Evolutionary conservation across 2,888 invertebrate genomes (phyloP).

Genomic region (Tineola bisselliella): DNA sequence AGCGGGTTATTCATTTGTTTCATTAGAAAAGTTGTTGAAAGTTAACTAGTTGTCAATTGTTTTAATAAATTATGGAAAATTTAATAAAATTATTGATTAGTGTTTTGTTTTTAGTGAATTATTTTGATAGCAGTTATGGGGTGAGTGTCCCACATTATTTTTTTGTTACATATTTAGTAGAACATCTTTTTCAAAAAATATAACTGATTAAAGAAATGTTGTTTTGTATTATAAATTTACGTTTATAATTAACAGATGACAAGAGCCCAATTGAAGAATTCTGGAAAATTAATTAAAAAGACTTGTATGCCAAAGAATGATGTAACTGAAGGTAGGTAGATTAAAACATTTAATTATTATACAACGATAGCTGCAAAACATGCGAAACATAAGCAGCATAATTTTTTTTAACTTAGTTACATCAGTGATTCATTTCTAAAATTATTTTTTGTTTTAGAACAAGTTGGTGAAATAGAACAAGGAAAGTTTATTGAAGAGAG

Average conservation of each 20-base stretch:
- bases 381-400: no score
- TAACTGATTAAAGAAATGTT: no score
- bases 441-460: constrained; percentile 28
- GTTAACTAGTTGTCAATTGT: not conserved
- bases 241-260: constrained; percentile 39
- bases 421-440: no score
- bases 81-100: not conserved
- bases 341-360: no score
- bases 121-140: not conserved
- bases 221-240: no score
- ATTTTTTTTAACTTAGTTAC: no score
- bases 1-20: not conserved
- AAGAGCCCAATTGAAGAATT: constrained; percentile 70
- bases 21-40: not conserved
- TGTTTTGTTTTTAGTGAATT: not conserved
- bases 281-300: constrained; percentile 71
- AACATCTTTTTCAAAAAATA: no score
- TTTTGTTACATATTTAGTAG: no score
- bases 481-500: constrained; percentile 50
- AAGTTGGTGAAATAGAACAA: constrained; percentile 48
- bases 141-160: no score
- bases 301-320: constrained; percentile 72
- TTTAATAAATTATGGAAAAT: not conserved
- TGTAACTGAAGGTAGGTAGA: constrained; percentile 59
- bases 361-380: no score